Evolutionary conservation across 2,888 invertebrate genomes (phyloP).

Genomic region (Sarcophaga subvicina): DNA sequence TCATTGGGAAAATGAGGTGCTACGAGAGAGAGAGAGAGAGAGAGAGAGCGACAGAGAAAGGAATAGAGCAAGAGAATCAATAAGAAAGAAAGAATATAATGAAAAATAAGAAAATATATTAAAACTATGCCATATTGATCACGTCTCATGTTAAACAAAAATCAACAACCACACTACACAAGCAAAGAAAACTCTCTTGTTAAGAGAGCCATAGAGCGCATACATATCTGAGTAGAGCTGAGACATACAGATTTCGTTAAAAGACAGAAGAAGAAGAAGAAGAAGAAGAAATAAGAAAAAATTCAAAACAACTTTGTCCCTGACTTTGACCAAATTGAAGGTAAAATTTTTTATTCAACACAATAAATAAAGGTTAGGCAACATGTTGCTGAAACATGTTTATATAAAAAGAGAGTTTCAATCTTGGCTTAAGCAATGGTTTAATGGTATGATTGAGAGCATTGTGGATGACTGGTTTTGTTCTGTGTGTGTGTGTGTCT

Average conservation of each 20-base stretch:
- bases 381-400: constrained; percentile 73
- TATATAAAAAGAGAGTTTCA: constrained; percentile 24
- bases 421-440: neutral
- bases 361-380: constrained; percentile 37
- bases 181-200: neutral
- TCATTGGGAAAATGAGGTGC: no score
- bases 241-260: neutral
- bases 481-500: neutral
- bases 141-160: constrained; percentile 57
- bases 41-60: neutral
- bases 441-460: constrained; percentile 8
- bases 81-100: constrained; percentile 43
- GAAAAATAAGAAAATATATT: constrained; percentile 16
- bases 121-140: constrained; percentile 69
- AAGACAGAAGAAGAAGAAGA: constrained; percentile 27
- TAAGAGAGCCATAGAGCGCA: neutral
- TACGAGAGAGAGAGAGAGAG: constrained; percentile 8
- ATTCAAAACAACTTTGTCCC: constrained; percentile 73
- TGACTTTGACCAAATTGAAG: constrained; percentile 77
- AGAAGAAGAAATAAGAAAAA: constrained; percentile 33
- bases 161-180: neutral
- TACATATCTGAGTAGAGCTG: neutral
- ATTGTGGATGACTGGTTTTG: constrained; percentile 53
- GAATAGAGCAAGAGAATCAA: constrained; percentile 12
- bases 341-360: constrained; percentile 54